Percentiles rank a stretch among this genome's conserved stretches.
Evolutionary conservation across 2,113 vertebrate species (phyloP).

Genomic region (Dunckerocampus dactyliophorus): DNA sequence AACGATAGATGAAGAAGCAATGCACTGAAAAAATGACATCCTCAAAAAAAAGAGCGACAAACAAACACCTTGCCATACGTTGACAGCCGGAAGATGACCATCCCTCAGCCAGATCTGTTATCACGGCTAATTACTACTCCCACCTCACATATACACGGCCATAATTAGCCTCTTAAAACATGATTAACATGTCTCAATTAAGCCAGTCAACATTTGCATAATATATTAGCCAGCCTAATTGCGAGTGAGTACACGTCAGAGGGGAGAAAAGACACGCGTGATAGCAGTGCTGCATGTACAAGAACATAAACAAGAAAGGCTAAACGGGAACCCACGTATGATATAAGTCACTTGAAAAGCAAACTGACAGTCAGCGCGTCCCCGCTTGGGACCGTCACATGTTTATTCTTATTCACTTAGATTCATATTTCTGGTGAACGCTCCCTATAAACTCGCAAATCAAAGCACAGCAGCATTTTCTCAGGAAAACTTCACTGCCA

Average conservation of each 20-base stretch:
- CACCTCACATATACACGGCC: conserved; percentile 98
- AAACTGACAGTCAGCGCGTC: conserved; percentile 38
- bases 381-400: conserved; percentile 18
- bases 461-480: conserved; percentile 42
- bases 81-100: conserved; percentile 60
- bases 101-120: conserved; percentile 82
- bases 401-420: conserved; percentile 51
- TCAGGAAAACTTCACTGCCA: conserved; percentile 43
- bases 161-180: conserved; percentile 99
- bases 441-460: conserved; percentile 54
- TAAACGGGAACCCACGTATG: conserved; percentile 37
- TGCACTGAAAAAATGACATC: conserved; percentile 9
- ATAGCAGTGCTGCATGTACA: conserved; percentile 46
- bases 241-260: conserved; percentile 82
- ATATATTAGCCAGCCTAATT: conserved; percentile 98
- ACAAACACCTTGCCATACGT: conserved; percentile 20
- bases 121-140: conserved; percentile 99
- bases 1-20: conserved; percentile 42
- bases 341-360: conserved; percentile 47
- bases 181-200: conserved; percentile 99
- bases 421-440: conserved; percentile 37
- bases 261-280: conserved; percentile 70
- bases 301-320: conserved; percentile 35
- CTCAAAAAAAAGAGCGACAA: conserved; percentile 1
- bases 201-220: conserved; percentile 99